Evolutionary conservation across 2,113 vertebrate genomes (phyloP).

Genomic region (Melanocharis versteri): DNA sequence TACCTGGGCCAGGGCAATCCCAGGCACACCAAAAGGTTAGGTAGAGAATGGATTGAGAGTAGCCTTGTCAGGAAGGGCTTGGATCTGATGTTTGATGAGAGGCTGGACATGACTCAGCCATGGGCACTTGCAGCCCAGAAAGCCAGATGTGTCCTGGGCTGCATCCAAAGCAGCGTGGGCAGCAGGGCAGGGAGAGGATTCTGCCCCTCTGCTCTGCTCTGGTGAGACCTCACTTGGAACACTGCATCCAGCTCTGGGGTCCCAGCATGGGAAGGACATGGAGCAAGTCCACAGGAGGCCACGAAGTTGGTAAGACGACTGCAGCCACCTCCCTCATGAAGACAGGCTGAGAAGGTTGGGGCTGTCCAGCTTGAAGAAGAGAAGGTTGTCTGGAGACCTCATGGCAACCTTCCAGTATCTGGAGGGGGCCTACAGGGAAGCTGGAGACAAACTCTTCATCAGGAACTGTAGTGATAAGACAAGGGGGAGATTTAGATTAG

Average conservation of each 20-base stretch:
- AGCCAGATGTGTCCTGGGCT: accelerated
- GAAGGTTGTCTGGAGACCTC: not conserved
- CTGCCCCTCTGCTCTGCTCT: not conserved
- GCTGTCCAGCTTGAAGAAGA: not conserved
- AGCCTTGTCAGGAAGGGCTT: not conserved
- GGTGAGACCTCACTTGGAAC: not conserved
- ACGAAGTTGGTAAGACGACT: not conserved
- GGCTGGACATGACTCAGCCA: not conserved
- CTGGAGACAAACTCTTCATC: no score
- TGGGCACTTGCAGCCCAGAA: accelerated
- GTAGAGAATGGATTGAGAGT: not conserved
- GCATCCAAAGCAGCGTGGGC: not conserved
- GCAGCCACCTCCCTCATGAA: not conserved
- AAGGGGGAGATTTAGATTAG: not conserved
- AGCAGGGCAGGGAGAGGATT: not conserved
- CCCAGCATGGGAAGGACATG: no score
- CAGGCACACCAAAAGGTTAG: not conserved
- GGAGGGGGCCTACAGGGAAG: not conserved
- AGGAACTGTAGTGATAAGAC: no score
- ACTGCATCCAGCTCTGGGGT: not conserved
- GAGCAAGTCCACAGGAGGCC: not conserved
- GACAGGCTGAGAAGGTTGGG: not conserved
- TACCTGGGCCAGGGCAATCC: not conserved
- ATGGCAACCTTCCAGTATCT: not conserved
- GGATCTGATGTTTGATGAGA: not conserved